phyloP scores from a whole-genome alignment of 2,113 vertebrate genomes.

The Heterocephalus glaber region DNA sequence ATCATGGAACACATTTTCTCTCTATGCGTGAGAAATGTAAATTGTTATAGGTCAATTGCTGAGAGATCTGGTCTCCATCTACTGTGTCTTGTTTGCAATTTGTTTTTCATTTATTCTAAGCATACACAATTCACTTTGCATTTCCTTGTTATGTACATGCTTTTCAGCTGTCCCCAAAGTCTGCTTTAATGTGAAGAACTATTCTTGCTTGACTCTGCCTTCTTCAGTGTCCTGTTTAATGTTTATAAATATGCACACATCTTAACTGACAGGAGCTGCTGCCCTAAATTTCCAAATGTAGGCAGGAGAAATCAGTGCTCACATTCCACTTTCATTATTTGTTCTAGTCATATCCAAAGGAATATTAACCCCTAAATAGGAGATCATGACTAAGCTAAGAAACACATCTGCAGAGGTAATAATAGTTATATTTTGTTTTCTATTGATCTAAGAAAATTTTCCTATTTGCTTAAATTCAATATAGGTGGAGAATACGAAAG shows the following conservation, averaged over 20 bases:
- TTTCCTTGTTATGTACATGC: slow-evolving; percentile 30
- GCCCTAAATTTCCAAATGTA: background rate
- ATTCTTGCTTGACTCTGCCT: background rate
- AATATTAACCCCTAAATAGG: background rate
- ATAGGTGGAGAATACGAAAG: background rate
- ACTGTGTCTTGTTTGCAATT: slow-evolving; percentile 38
- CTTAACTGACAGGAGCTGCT: background rate
- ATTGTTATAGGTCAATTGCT: slow-evolving; percentile 61
- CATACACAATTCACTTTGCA: slow-evolving; percentile 37
- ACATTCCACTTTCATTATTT: background rate
- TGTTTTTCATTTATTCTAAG: slow-evolving; percentile 63
- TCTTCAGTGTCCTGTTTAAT: background rate
- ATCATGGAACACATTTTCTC: slow-evolving; percentile 46
- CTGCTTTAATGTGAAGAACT: background rate
- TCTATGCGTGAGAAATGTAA: slow-evolving; percentile 58
- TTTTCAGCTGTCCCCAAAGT: slow-evolving; percentile 25
- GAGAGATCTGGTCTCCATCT: slow-evolving; percentile 27
- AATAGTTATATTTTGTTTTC: slow-evolving; percentile 8
- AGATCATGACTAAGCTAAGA: background rate
- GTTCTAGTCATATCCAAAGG: background rate
- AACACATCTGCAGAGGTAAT: background rate
- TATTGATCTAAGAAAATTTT: background rate
- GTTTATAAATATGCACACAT: background rate
- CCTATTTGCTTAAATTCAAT: background rate
- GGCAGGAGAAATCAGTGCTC: background rate